Percentiles rank a stretch among this genome's conserved stretches.
phyloP scores from a whole-genome alignment of 35 echinoderm and acorn worm genomes.

The Patiria miniata region DNA sequence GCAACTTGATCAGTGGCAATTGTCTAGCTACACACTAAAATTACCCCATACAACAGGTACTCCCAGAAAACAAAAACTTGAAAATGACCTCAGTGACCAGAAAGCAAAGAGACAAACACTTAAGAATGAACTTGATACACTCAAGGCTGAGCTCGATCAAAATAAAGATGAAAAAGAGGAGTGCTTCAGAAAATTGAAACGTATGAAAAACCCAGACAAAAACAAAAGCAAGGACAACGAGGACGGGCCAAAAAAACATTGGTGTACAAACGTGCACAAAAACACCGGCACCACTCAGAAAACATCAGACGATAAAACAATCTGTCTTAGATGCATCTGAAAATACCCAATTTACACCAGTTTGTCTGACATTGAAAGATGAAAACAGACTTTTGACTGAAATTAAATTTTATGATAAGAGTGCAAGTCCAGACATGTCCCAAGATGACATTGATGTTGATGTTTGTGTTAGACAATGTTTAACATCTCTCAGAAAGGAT shows the following conservation, averaged over 20 bases:
- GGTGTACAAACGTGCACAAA: not conserved
- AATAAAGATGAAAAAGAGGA: conserved; percentile 21
- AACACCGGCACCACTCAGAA: not conserved
- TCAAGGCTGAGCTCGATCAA: conserved; percentile 8
- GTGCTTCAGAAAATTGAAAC: conserved; percentile 17
- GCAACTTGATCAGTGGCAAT: conserved; percentile 33
- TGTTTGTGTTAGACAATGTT: not conserved
- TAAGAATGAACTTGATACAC: conserved; percentile 15
- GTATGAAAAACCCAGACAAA: conserved; percentile 32
- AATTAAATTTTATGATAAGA: not conserved
- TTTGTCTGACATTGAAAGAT: not conserved
- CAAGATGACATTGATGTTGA: conserved; percentile 4
- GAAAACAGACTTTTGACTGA: not conserved
- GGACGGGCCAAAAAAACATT: not conserved
- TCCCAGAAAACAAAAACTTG: conserved; percentile 58
- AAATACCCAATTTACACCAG: conserved; percentile 13
- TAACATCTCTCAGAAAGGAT: not conserved
- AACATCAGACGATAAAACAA: not conserved
- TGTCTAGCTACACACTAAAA: conserved; percentile 38
- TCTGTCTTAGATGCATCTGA: not conserved
- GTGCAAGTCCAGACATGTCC: not conserved
- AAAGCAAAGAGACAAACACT: conserved; percentile 28
- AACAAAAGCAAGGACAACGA: not conserved
- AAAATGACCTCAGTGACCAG: conserved; percentile 42
- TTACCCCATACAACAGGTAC: conserved; percentile 46